Base-by-base conservation (phyloP, 2,797 vertebrate genomes). In the Parambassis ranga region DNA sequence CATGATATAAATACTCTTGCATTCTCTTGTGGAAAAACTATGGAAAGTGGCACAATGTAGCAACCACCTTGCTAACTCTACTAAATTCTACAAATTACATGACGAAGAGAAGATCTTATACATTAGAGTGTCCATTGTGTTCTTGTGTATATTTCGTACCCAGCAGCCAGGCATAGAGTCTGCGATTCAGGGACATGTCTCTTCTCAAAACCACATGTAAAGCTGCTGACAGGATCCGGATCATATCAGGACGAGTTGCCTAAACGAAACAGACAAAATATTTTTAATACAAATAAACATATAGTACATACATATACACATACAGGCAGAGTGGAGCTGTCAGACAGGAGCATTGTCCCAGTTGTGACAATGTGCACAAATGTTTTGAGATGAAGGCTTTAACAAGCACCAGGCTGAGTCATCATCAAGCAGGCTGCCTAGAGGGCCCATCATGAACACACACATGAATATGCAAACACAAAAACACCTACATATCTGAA, bases 131-230 rank as follows among this genome's bases (percentile, higher is more conserved):
- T 68, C 38, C 30, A 11, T 19, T 67, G 65, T 66, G 57, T 71
- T 1, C 32, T 49, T 69, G 63, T 79, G 60, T 73, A 52, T 38
- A 7, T 68, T 56, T 85, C 95, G 72, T 89, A 99, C 98, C 98
- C 43, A 99, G 91, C 75, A 99, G 94, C 97, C 98, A 99, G 1
- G 98, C 97, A 76, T 99, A 99, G 68, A 99, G 96, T 84, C 98
- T 95, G 75, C 98, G 92, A 89, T 99, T 99, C 71, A 99, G 91
- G 6, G 98, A 99, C 98, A 99, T 99, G 82, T 99, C 98, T 90
- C 98, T 94, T 85, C 98, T 95, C 71, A 99, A 90, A 27, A 99
- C 97, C 30, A 99, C 98, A 9, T 98, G 97, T 81, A 99, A 92
- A 20, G 96, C 96, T 71, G 97, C 97, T 31, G 95, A 99, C 75